These are phyloP conservation scores for Hippoglossus hippoglossus DNA, from an alignment of 2,797 vertebrate genomes.

Conservation along the genomic window DNA sequence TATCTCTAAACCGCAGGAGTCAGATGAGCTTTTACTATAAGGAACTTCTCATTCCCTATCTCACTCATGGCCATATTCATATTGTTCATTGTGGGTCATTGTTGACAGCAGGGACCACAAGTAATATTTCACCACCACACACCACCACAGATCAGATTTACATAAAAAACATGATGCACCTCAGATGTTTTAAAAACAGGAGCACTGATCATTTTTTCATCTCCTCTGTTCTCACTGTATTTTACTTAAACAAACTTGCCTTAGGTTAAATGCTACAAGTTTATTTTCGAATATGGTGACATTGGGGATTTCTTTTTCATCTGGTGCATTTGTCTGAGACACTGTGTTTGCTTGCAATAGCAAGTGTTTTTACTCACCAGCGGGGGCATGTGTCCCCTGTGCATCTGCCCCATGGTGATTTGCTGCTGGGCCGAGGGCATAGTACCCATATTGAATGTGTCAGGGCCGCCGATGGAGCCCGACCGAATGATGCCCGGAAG, in stretches of 20 bases:
- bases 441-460: slow-evolving; percentile 93
- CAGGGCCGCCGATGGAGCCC: slow-evolving; percentile 91
- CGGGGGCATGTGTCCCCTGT: slow-evolving; percentile 97
- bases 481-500: slow-evolving; percentile 96
- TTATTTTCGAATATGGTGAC: not conserved
- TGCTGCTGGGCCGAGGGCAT: slow-evolving; percentile 98
- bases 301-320: not conserved
- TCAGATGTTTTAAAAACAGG: not conserved
- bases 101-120: slow-evolving; percentile 14
- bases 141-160: slow-evolving; percentile 2
- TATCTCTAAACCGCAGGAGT: slow-evolving; percentile 31
- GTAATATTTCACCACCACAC: slow-evolving; percentile 14
- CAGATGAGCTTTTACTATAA: slow-evolving; percentile 21
- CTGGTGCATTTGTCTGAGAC: not conserved
- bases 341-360: slow-evolving; percentile 5
- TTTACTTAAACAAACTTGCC: not conserved
- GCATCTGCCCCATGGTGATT: slow-evolving; percentile 96
- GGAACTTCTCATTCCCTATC: slow-evolving; percentile 2
- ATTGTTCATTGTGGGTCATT: slow-evolving; percentile 6
- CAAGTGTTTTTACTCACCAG: slow-evolving; percentile 85
- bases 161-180: slow-evolving; percentile 1
- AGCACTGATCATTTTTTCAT: not conserved
- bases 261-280: not conserved
- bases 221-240: not conserved
- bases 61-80: slow-evolving; percentile 13